A percentile compares a stretch with the other conserved stretches of the same genome.
These are phyloP conservation scores for Pachymerium ferrugineum DNA, from an alignment of 2,888 invertebrate species.

Conservation along the genomic window DNA sequence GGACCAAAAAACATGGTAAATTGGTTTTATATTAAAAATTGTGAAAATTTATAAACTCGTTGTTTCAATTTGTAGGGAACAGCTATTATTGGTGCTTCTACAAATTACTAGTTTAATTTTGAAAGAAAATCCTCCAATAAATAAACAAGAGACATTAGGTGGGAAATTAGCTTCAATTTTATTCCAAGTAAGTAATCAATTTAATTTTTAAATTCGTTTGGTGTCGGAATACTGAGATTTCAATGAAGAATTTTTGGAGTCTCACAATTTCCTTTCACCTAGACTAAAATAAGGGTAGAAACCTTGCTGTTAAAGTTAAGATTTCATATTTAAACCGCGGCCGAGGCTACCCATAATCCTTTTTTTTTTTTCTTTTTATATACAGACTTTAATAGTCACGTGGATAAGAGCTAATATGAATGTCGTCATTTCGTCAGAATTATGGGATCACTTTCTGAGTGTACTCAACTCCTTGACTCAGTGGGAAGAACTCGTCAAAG, in stretches of 20 bases:
- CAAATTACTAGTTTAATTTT: constrained; percentile 88
- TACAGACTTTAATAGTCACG: constrained; percentile 91
- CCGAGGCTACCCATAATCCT: not conserved
- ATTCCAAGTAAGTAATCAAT: constrained; percentile 45
- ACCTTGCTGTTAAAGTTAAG: not conserved
- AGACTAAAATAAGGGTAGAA: not conserved
- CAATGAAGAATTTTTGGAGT: not conserved
- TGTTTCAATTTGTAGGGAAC: constrained; percentile 74
- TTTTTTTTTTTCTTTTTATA: constrained; percentile 43
- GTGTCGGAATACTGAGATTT: not conserved
- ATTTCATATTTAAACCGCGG: not conserved
- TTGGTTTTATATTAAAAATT: not conserved
- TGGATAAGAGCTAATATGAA: constrained; percentile 97
- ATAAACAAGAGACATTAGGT: constrained; percentile 60
- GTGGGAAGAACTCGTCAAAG: constrained; percentile 89
- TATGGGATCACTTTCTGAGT: constrained; percentile 90
- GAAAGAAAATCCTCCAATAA: constrained; percentile 64
- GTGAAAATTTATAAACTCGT: no score
- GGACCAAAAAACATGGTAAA: constrained; percentile 84
- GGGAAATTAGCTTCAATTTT: constrained; percentile 49
- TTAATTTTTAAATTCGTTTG: not conserved
- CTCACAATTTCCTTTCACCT: not conserved
- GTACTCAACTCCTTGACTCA: constrained; percentile 81
- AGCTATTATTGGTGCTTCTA: constrained; percentile 73
- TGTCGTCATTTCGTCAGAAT: constrained; percentile 75